Percentiles rank a stretch among this genome's conserved stretches.
Conservation (phyloP, 2,888 invertebrate genomes). For the Dasysyrphus albostriatus region DNA sequence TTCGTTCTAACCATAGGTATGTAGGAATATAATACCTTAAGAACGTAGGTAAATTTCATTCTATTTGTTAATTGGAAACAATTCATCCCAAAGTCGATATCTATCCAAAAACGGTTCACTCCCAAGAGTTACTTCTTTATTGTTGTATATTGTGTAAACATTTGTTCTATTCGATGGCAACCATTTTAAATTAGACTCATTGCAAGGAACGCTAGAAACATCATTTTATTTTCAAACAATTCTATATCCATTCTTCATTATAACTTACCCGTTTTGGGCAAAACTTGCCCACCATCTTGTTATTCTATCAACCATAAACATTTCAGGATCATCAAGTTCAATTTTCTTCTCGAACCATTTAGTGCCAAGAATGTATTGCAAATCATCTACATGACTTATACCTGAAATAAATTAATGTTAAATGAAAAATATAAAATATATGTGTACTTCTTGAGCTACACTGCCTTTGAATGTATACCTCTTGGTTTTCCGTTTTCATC, state of each 20-base stretch:
- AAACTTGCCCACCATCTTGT: slow-evolving; percentile 83
- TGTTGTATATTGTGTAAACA: slow-evolving; percentile 77
- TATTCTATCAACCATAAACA: slow-evolving; percentile 82
- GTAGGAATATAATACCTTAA: too few species aligned
- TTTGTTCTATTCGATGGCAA: slow-evolving; percentile 70
- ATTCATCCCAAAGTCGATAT: slow-evolving; percentile 79
- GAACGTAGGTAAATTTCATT: too few species aligned
- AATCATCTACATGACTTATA: slow-evolving; percentile 80
- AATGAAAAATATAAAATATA: too few species aligned
- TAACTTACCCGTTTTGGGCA: slow-evolving; percentile 79
- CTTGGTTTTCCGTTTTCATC: slow-evolving; percentile 82
- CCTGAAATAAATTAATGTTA: slow-evolving; percentile 44
- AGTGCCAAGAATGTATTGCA: slow-evolving; percentile 79
- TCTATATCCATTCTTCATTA: background rate
- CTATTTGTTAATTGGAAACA: slow-evolving; percentile 42
- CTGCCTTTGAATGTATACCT: slow-evolving; percentile 58
- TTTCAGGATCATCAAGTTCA: slow-evolving; percentile 80
- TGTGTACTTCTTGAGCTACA: too few species aligned
- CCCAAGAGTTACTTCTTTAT: slow-evolving; percentile 67
- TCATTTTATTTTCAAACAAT: too few species aligned
- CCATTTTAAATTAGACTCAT: slow-evolving; percentile 72
- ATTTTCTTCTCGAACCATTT: slow-evolving; percentile 79
- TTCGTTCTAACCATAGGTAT: too few species aligned
- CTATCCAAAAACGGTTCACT: slow-evolving; percentile 71
- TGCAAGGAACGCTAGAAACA: slow-evolving; percentile 24